These are phyloP conservation scores for Percopsis omiscomaycus DNA, from an alignment of 2,797 vertebrate species.

Conservation along the genomic window DNA sequence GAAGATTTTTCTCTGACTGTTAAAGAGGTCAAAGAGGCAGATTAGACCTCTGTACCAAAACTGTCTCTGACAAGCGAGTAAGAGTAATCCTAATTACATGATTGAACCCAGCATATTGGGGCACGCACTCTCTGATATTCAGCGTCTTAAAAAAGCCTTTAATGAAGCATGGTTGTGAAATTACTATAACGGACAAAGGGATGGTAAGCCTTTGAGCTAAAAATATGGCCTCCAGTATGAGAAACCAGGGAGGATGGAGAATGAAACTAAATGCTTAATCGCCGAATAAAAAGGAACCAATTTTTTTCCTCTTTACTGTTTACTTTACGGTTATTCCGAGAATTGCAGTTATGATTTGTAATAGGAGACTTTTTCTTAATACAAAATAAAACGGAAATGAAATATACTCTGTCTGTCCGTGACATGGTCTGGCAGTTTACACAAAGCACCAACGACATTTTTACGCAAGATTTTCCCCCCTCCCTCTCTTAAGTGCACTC, in stretches of 20 bases:
- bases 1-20: slow-evolving; percentile 18
- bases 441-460: slow-evolving; percentile 18
- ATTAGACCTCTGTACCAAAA: slow-evolving; percentile 61
- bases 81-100: slow-evolving; percentile 71
- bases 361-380: slow-evolving; percentile 29
- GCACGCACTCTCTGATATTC: slow-evolving; percentile 52
- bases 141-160: slow-evolving; percentile 40
- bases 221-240: slow-evolving; percentile 8
- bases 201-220: slow-evolving; percentile 14
- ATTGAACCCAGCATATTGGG: slow-evolving; percentile 43
- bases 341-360: background rate
- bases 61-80: slow-evolving; percentile 66
- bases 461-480: background rate
- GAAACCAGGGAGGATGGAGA: slow-evolving; percentile 4
- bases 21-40: slow-evolving; percentile 32
- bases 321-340: background rate
- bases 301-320: slow-evolving; percentile 12
- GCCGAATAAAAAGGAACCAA: slow-evolving; percentile 28
- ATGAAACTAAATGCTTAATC: slow-evolving; percentile 13
- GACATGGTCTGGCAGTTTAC: slow-evolving; percentile 12
- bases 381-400: slow-evolving; percentile 21
- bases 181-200: slow-evolving; percentile 36
- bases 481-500: slow-evolving; percentile 4
- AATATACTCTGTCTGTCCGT: slow-evolving; percentile 7
- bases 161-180: slow-evolving; percentile 31